Evolutionary conservation across 2,888 invertebrate species (phyloP), one percentile per base, ranked within the genome.

Genomic region (Sepiola atlantica): DNA sequence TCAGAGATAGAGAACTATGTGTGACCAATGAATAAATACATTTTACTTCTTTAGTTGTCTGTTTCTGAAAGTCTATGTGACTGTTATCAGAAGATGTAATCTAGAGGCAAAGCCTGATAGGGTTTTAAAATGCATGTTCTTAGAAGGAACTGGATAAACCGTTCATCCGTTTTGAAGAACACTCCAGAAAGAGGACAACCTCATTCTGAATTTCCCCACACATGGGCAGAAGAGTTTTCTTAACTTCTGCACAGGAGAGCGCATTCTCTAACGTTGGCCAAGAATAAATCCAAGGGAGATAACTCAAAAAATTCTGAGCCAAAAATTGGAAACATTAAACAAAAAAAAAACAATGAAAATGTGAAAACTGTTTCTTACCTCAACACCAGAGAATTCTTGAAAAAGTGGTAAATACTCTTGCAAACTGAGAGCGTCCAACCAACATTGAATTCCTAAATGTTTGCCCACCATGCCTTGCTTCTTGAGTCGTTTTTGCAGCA

Each of bases 361-460:
- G 1, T 12, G 18, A 1, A 77, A 77, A 18, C 1, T 1, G 77
- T n/a, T 16, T 1, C 92, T 35, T 35, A 97, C 98, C 97, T 98
- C 98, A 35, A 98, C 98, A 18, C 98, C 98, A 94, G 97, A 96
- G 96, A 97, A 98, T 94, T 97, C 97, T 55, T 97, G 95, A 96
- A 98, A 98, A 94, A 97, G 95, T 20, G 97, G 96, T 94, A 97
- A 97, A 96, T 98, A 98, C 96, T 98, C 98, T 94, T 97, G 97
- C 95, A 98, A 97, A 61, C 98, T 98, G 93, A 98, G 97, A 57
- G 98, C 97, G 95, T 98, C 97, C 93, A 98, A 97, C 98, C 98
- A 98, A 94, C 96, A 96, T 35, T 95, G 95, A 91, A 97, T 95
- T 57, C 96, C 95, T 93, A 97, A 96, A 94, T 96, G 97, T 92